These are phyloP conservation scores for Stichopus horrens DNA, from an alignment of 53 echinoderm and acorn worm genomes.

Conservation along the genomic window DNA sequence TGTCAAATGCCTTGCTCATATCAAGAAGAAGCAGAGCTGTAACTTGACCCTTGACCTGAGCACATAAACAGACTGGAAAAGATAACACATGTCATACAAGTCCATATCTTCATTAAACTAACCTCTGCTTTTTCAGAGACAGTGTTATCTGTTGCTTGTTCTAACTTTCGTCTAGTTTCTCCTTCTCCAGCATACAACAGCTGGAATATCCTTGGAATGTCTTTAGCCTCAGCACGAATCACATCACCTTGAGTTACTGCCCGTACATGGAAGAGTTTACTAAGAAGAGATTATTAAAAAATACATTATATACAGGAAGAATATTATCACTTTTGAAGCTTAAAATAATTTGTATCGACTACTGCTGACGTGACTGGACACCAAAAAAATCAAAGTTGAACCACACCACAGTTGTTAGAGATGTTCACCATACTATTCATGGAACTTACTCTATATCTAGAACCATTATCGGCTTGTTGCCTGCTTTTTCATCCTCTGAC, in stretches of 20 bases:
- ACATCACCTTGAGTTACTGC: conserved; percentile 98
- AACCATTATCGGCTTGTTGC: conserved; percentile 83
- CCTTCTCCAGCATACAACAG: conserved; percentile 95
- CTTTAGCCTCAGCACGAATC: conserved; percentile 85
- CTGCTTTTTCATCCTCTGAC: conserved; percentile 75
- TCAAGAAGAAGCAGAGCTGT: not conserved
- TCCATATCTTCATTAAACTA: not conserved
- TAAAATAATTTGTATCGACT: not conserved
- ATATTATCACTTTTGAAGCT: too few relatives aligned
- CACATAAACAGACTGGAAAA: not conserved
- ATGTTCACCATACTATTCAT: not conserved
- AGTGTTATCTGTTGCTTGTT: conserved; percentile 46
- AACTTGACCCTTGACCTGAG: too few relatives aligned
- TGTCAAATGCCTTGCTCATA: not conserved
- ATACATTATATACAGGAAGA: not conserved
- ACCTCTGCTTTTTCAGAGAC: conserved; percentile 50
- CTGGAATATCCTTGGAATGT: conserved; percentile 99
- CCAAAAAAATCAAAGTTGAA: not conserved
- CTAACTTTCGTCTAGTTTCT: conserved; percentile 65
- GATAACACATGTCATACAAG: not conserved
- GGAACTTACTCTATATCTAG: conserved; percentile 95
- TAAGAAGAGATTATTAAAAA: conserved; percentile 1
- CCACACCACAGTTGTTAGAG: not conserved
- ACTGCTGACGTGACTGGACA: not conserved
- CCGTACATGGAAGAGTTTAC: conserved; percentile 98